phyloP scores from a whole-genome alignment of 2,113 vertebrate genomes.

The Cryptomyrus ogoouensis region DNA sequence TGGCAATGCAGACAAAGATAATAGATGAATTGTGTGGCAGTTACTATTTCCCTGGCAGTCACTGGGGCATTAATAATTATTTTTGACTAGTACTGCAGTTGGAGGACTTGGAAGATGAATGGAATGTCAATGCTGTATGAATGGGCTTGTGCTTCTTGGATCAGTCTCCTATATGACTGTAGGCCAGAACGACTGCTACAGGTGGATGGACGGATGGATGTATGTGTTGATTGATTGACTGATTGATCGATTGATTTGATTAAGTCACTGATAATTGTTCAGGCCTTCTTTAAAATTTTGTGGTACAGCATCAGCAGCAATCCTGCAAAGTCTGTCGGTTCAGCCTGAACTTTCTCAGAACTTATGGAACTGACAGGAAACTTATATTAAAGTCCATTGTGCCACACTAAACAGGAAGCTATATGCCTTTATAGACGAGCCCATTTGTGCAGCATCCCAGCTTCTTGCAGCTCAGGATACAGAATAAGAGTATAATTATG shows the following conservation, averaged over 20 bases:
- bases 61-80: not conserved
- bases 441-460: not conserved
- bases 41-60: not conserved
- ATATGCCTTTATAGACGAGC: not conserved
- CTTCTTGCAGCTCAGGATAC: not conserved
- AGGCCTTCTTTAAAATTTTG: not conserved
- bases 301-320: not conserved
- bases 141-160: not conserved
- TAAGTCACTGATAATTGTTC: not conserved
- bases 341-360: not conserved
- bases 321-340: not conserved
- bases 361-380: not conserved
- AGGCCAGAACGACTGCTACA: not conserved
- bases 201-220: not conserved
- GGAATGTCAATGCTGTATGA: not conserved
- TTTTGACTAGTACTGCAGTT: not conserved
- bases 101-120: not conserved
- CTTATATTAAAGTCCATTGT: not conserved
- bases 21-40: not conserved
- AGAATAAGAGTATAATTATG: slow-evolving; percentile 3
- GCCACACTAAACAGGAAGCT: not conserved
- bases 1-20: not conserved
- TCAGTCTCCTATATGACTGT: not conserved
- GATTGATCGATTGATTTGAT: not conserved
- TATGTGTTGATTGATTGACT: not conserved